Percentiles rank a stretch among this genome's conserved stretches.
Conservation (phyloP, 2,797 vertebrate genomes). For the Notoglanidium macrostoma region DNA sequence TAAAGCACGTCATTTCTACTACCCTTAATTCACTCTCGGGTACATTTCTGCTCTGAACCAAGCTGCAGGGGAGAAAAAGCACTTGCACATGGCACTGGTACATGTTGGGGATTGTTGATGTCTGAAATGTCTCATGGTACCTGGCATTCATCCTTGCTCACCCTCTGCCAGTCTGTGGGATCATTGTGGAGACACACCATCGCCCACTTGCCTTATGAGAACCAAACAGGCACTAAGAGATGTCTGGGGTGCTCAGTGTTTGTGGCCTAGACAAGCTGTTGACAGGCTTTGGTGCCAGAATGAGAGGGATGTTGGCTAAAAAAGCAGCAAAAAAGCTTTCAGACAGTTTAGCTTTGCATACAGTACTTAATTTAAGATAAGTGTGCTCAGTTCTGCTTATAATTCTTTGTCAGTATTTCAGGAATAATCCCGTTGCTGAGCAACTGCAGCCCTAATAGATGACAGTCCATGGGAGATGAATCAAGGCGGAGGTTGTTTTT, state of each 20-base stretch:
- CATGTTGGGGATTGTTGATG: slow-evolving; percentile 37
- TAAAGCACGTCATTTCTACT: background rate
- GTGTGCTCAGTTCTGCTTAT: background rate
- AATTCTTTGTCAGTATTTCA: slow-evolving; percentile 35
- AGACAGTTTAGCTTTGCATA: slow-evolving; percentile 3
- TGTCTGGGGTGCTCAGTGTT: slow-evolving; percentile 25
- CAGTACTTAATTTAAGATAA: slow-evolving; percentile 2
- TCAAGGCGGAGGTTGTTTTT: slow-evolving; percentile 1
- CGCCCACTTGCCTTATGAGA: slow-evolving; percentile 45
- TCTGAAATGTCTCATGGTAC: slow-evolving; percentile 35
- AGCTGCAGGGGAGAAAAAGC: slow-evolving; percentile 12
- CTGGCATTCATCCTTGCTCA: slow-evolving; percentile 27
- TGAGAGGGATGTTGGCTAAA: background rate
- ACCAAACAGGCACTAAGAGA: slow-evolving; percentile 37
- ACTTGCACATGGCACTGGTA: background rate
- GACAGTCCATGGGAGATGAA: slow-evolving; percentile 1
- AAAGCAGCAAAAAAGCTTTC: slow-evolving; percentile 19
- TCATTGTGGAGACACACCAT: slow-evolving; percentile 10
- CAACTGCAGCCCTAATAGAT: slow-evolving; percentile 34
- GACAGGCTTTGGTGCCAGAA: slow-evolving; percentile 27
- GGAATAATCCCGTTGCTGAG: slow-evolving; percentile 44
- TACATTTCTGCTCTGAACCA: background rate
- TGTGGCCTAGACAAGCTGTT: slow-evolving; percentile 40
- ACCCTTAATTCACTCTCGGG: background rate
- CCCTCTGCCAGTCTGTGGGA: slow-evolving; percentile 25